Base-by-base conservation (phyloP, 92 coral and sea anemone species). In the Palythoa grandis region DNA sequence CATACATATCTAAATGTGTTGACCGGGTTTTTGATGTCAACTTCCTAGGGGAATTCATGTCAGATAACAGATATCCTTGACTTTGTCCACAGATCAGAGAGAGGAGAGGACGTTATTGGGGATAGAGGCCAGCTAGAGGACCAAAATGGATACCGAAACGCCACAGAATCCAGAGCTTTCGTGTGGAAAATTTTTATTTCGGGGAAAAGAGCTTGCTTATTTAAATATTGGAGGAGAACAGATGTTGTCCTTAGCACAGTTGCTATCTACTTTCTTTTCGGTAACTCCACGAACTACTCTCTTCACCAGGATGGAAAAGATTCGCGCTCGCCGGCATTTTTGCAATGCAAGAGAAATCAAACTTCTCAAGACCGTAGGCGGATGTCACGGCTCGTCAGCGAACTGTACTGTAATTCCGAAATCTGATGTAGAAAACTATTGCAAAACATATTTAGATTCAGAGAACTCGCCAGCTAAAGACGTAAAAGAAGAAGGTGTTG, bases 241-340 rank as follows among this genome's bases (percentile, higher is more conserved):
- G 86, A 92, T 94, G 98, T 80, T 94, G 72, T 95, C 98, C 71
- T 80, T 94, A 76, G 98, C 98, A 39, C 95, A 94, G 75, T 77
- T 94, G 53, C 89, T 94, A 79, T 93, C 98, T 29, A 85, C 92
- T 61, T 90, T 94, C 76, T 79, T 94, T 80, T 89, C 90, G 71
- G 85, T 88, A 72, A 94, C 98, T 65, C 96, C 98, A 48, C 90
- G 98, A 82, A 94, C 98, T 50, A 94, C 98, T 78, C 72, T 94
- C 70, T 94, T 94, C 93, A 94, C 98, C 1, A 92, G 98, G 83
- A 94, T 94, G 98, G 98, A 94, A 91, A 94, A 92, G 79, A 92
- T 94, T 86, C 87, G 86, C 58, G 95, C 94, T 92, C 94, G 95
- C 37, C 91, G 98, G 90, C 95, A 94, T 90, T 94, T 92, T 91